Evolutionary conservation across 2,888 invertebrate species (phyloP).

Genomic region (Campaea margaritaria): DNA sequence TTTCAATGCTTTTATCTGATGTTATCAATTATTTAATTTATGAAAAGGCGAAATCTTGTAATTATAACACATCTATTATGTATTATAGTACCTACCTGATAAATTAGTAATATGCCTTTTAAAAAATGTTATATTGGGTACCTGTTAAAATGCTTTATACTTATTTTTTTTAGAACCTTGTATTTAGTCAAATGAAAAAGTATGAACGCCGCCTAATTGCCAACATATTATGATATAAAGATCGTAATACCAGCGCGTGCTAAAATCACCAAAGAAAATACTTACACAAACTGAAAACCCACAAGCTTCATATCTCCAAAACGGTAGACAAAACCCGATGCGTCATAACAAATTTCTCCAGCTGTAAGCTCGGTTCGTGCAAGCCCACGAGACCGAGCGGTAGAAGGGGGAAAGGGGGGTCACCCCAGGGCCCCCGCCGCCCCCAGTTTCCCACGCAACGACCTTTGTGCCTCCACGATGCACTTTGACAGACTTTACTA

Average conservation of each 20-base stretch:
- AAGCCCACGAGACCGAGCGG: slow-evolving; percentile 66
- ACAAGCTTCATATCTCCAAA: slow-evolving; percentile 49
- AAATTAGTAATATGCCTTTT: too few species aligned
- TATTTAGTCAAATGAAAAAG: too few species aligned
- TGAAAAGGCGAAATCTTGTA: too few species aligned
- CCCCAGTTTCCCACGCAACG: slow-evolving; percentile 82
- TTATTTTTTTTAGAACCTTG: too few species aligned
- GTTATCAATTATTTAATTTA: too few species aligned
- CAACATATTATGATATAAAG: too few species aligned
- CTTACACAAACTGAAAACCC: slow-evolving; percentile 19
- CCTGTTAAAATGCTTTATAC: too few species aligned
- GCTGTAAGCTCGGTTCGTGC: slow-evolving; percentile 74
- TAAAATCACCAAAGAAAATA: slow-evolving; percentile 18
- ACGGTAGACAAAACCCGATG: slow-evolving; percentile 73
- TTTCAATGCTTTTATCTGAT: too few species aligned
- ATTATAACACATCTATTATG: too few species aligned
- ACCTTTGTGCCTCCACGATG: slow-evolving; percentile 84
- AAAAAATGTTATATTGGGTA: too few species aligned
- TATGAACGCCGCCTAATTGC: too few species aligned
- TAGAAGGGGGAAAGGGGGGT: slow-evolving; percentile 39
- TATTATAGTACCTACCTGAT: too few species aligned
- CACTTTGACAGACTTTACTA: slow-evolving; percentile 85
- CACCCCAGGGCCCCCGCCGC: slow-evolving; percentile 55
- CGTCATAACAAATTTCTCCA: slow-evolving; percentile 84
- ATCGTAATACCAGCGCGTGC: not conserved